Base-by-base conservation (phyloP, 2,113 vertebrate species). In the Corydoras sp. region DNA sequence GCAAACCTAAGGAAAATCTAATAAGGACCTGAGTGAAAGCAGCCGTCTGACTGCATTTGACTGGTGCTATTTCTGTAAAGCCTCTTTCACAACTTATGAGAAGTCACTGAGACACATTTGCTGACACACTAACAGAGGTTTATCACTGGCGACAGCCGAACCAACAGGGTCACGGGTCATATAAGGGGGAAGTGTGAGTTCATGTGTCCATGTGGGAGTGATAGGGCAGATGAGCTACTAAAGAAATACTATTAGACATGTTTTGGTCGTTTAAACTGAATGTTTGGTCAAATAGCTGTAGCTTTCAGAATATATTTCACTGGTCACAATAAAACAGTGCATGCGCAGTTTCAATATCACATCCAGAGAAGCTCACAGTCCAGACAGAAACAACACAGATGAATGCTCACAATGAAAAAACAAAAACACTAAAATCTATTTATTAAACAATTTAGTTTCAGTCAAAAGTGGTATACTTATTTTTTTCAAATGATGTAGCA, bases 11-110 rank as follows among this genome's bases (percentile, higher is more conserved):
- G 65, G 62, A 61, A n/a, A 62, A 62, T 3, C 24, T 56, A 14
- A 65, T 66, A 10, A 66, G 55, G 62, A 65, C 6, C 63, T 66
- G 58, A 71, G 53, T 71, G 65, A 74, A 68, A 58, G 64, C 31
- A 62, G 9, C 13, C 6, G 73, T 72, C 69, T 78, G 73, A 51
- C 48, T 35, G 67, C 32, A 58, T 54, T 30, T 51, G 68, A 71
- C 77, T 78, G 69, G 51, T 55, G 49, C 71, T 75, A 75, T 78
- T 78, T 78, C 73, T 68, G 54, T 75, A 65, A 61, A 72, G 69
- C 59, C 58, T 75, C 69, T 78, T 75, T 75, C 67, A 74, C 76
- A 71, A 71, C 14, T 43, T 48, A 48, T 12, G 59, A 71, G 64
- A 62, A 78, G 68, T 67, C 67, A 13, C 49, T 10, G 1, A 71